Base-by-base conservation (phyloP, 2,888 invertebrate genomes). In the Imbricaverruca yamaguchii region DNA sequence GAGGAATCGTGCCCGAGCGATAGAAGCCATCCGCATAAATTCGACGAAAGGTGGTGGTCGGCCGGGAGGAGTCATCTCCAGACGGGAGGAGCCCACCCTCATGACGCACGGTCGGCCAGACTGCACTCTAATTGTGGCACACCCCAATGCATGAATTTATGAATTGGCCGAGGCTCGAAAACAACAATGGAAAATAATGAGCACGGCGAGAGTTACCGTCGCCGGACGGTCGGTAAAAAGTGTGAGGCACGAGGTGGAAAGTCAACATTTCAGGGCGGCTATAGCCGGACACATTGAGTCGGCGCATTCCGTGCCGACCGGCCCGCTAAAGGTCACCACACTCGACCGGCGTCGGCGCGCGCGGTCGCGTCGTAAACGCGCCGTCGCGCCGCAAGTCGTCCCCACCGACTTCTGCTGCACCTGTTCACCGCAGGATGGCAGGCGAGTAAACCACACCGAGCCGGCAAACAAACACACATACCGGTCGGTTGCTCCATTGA, bases 181-280 rank as follows among this genome's bases (percentile, higher is more conserved):
- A 74, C 74, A 74, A 74, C 74, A 74, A 74, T 55, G 55, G 74
- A 55, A 74, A 74, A 74, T 74, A 74, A 74, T 55, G 74, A 74
- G 55, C 74, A 53, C 23, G 55, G 69, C 18, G 74, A 55, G 74
- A 74, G 74, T 74, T 74, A 74, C 21, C 12, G 53, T 8, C 21
- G 74, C 21, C 21, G 18, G 10, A 4, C n/a, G 53, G 10, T 21
- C 53, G 18, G 15, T 15, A 74, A 74, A 74, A 74, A 53, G 18
- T 4, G 74, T 74, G 74, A 74, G 21, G 74, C 18, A 74, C 55
- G 74, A 74, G 74, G 74, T 74, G 74, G 74, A 74, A 74, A 74
- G 74, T 74, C 74, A 74, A 74, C 74, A 74, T 55, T 74, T 55
- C 74, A 21, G 74, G 21, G 21, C 21, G 7, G 15, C 21, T 13